Conservation (phyloP, 2,888 invertebrate species). For the Sminthurinus aureus region DNA sequence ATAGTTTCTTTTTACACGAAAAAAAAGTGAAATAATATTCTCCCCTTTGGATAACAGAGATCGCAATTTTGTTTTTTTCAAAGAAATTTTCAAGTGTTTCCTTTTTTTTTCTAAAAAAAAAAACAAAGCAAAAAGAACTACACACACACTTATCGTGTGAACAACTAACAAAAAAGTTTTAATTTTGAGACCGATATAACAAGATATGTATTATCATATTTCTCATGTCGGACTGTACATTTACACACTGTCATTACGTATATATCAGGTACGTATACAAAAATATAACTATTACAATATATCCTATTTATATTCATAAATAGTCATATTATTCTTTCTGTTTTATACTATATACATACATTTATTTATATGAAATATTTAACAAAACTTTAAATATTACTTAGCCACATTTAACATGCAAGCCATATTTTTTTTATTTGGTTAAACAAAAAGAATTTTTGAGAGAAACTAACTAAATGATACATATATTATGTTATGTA, state of each 20-base stretch:
- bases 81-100: background rate
- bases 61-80: background rate
- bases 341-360: too few species aligned
- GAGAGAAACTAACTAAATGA: too few species aligned
- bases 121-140: background rate
- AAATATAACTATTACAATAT: background rate
- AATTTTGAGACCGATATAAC: background rate
- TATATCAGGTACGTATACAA: background rate
- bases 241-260: background rate
- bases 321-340: too few species aligned
- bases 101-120: background rate
- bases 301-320: too few species aligned
- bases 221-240: background rate
- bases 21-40: background rate
- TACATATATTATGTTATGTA: too few species aligned
- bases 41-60: background rate
- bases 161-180: background rate
- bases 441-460: background rate
- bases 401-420: slow-evolving; percentile 1
- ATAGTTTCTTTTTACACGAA: background rate
- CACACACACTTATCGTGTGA: too few species aligned
- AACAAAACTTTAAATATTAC: background rate
- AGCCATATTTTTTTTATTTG: slow-evolving; percentile 24
- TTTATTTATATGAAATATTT: too few species aligned
- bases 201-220: background rate